Conservation (phyloP, 2,113 vertebrate genomes). For the Lophochroa leadbeateri region DNA sequence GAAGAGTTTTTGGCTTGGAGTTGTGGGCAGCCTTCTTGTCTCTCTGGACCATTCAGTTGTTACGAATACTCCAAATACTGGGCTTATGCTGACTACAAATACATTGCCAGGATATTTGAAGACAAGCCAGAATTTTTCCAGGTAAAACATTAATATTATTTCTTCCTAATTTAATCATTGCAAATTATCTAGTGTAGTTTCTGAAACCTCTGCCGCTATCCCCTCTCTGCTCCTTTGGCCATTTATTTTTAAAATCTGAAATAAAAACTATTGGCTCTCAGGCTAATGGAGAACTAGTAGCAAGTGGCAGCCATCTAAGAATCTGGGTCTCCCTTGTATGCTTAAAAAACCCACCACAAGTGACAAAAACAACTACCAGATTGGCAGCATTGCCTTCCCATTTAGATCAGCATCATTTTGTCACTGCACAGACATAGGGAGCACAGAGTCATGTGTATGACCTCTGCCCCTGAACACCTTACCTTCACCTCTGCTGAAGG, state of each 20-base stretch:
- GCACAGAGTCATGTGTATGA: not conserved
- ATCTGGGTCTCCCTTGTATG: not conserved
- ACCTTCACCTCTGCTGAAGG: not conserved
- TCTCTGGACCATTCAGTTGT: conserved; percentile 78
- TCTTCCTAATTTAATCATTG: not conserved
- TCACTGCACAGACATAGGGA: not conserved
- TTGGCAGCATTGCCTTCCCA: not conserved
- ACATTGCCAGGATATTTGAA: conserved; percentile 86
- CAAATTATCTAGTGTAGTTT: not conserved
- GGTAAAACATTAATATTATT: conserved; percentile 76
- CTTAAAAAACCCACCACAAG: not conserved
- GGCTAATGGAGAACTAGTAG: not conserved
- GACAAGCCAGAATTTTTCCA: conserved; percentile 85
- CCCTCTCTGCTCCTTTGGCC: not conserved
- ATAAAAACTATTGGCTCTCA: not conserved
- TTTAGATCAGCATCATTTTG: not conserved
- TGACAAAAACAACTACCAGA: not conserved
- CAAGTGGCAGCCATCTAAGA: not conserved
- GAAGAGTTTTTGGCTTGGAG: conserved; percentile 87
- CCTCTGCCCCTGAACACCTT: not conserved
- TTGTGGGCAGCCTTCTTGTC: conserved; percentile 28
- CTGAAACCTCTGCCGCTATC: not conserved
- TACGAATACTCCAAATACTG: conserved; percentile 83
- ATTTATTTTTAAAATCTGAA: not conserved
- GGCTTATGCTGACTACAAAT: conserved; percentile 98